Conservation (phyloP, 2,888 invertebrate genomes). For the Sminthurinus aureus region DNA sequence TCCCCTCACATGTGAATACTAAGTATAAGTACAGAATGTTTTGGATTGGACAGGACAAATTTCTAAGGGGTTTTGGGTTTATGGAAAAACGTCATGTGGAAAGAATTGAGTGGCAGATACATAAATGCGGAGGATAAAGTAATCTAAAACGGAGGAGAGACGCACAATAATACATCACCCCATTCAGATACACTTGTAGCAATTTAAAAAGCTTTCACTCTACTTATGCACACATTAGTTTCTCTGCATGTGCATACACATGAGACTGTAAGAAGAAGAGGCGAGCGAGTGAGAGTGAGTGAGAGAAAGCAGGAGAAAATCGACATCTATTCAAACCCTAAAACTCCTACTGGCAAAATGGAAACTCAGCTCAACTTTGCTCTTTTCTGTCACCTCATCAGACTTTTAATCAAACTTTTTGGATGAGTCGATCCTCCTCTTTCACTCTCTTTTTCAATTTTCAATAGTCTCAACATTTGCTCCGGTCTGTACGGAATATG, state of each 20-base stretch:
- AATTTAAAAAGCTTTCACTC: background rate
- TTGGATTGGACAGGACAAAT: too few relatives aligned
- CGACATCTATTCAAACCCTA: constrained; percentile 7
- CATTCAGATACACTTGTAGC: too few relatives aligned
- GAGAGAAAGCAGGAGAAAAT: background rate
- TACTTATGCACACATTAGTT: background rate
- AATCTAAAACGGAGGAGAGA: too few relatives aligned
- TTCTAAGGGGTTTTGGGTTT: too few relatives aligned
- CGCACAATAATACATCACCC: too few relatives aligned
- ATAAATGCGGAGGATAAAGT: too few relatives aligned
- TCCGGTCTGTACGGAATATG: too few relatives aligned
- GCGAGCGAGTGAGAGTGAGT: background rate
- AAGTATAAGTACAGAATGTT: too few relatives aligned
- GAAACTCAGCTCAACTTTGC: constrained; percentile 25
- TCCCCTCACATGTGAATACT: too few relatives aligned
- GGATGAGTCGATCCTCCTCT: background rate
- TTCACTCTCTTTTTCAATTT: background rate
- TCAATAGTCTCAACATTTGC: too few relatives aligned
- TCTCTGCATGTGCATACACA: background rate
- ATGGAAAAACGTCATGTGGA: too few relatives aligned
- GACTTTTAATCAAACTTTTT: constrained; percentile 25
- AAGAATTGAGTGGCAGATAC: too few relatives aligned
- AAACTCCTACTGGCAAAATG: constrained; percentile 29
- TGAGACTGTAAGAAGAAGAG: background rate
- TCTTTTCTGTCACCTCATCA: constrained; percentile 24